Evolutionary conservation across 2,797 vertebrate genomes (phyloP).

Genomic region (Smutsia gigantea): DNA sequence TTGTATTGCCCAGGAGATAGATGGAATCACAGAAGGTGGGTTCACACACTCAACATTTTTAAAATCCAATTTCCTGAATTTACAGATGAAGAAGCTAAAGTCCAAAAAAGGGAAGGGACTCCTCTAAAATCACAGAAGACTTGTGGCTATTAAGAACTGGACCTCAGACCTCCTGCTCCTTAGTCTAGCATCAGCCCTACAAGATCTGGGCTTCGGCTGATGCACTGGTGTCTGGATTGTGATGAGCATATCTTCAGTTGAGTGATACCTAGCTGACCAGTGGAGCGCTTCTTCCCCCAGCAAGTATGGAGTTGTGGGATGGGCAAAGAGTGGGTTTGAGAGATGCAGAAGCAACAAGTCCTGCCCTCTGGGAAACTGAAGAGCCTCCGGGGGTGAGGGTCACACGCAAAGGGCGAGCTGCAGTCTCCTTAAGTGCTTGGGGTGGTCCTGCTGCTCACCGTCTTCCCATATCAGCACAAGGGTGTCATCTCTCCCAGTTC

Average conservation of each 20-base stretch:
- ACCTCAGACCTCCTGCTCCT: not conserved
- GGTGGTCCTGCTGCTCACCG: not conserved
- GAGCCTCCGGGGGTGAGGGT: not conserved
- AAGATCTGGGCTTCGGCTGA: not conserved
- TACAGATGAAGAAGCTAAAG: slow-evolving; percentile 49
- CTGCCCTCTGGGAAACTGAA: not conserved
- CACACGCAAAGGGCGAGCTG: not conserved
- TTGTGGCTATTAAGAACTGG: not conserved
- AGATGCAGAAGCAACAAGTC: not conserved
- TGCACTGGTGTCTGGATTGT: not conserved
- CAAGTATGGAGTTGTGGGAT: no score
- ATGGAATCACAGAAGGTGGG: not conserved
- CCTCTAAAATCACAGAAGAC: not conserved
- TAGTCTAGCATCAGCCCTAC: not conserved
- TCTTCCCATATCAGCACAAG: not conserved
- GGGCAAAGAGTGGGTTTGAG: not conserved
- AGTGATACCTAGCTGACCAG: not conserved
- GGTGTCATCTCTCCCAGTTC: not conserved
- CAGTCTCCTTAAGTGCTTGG: not conserved
- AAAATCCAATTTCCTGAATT: slow-evolving; percentile 60
- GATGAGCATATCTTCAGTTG: not conserved
- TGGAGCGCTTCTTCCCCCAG: accelerated
- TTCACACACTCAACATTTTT: not conserved
- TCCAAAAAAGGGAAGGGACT: slow-evolving; percentile 32
- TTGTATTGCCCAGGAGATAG: not conserved